Percentiles rank a stretch among this genome's conserved stretches.
Evolutionary conservation across 2,888 invertebrate species (phyloP).

Genomic region (Leptopterna dolabrata): DNA sequence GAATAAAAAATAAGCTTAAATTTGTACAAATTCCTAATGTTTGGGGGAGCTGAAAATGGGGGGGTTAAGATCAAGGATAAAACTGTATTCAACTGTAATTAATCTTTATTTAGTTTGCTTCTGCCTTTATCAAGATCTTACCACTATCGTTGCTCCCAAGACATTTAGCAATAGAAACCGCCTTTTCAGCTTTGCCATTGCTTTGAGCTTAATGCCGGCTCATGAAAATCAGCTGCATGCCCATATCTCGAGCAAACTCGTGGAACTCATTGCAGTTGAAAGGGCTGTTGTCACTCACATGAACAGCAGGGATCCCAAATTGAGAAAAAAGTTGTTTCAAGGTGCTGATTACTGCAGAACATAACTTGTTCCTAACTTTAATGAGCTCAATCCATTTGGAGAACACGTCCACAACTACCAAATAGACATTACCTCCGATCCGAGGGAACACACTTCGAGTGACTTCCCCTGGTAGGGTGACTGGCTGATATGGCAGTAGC

Average conservation of each 20-base stretch:
- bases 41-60: too few species aligned
- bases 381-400: not conserved
- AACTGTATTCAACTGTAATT: too few species aligned
- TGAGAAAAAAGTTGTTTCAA: not conserved
- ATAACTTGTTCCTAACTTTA: not conserved
- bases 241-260: not conserved
- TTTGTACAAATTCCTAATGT: too few species aligned
- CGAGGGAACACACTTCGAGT: not conserved
- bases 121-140: too few species aligned
- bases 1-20: too few species aligned
- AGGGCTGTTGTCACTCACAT: not conserved
- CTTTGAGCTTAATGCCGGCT: not conserved
- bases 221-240: not conserved
- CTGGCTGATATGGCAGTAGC: not conserved
- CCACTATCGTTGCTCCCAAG: too few species aligned
- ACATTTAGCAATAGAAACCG: not conserved
- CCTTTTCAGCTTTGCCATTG: not conserved
- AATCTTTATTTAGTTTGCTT: too few species aligned
- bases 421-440: not conserved
- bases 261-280: not conserved
- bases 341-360: not conserved
- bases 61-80: too few species aligned
- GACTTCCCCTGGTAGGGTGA: not conserved
- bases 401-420: not conserved
- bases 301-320: not conserved